Evolutionary conservation across 1,140 invertebrate species (phyloP), one percentile per base, ranked within the genome.

Genomic region (Drosophila arawakana): DNA sequence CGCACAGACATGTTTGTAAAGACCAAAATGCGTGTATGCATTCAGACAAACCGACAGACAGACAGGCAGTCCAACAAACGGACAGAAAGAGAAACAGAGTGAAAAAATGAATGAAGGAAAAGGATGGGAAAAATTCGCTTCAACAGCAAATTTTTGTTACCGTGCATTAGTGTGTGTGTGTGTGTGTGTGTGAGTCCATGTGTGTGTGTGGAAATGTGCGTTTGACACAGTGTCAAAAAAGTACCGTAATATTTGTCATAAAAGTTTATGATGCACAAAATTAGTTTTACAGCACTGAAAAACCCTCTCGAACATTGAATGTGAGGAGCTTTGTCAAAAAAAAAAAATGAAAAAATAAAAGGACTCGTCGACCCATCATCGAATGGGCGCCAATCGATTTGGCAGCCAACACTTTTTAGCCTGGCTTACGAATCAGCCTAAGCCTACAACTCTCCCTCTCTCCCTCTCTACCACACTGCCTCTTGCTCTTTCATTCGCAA

Each of bases 241-340:
- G 80, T 83, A 55, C 77, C 73, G 67, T 86, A 86, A 88, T 86
- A 86, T 86, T 86, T 88, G 83, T 78, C 84, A 80, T 88, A 86
- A 88, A 86, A 86, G 61, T 86, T 86, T 86, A 86, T 86, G 83
- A 74, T 80, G 83, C 83, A 86, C 80, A 88, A 86, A 86, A 86
- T 86, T 86, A 86, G 83, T 86, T 86, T 80, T 88, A 86, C 83
- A 80, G 80, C 83, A 83, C 73, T 82, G 84, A 63, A 44, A 71
- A 72, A 60, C 41, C 47, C 43, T 52, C 37, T 73, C 41, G 37
- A 63, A 72, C 47, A 9, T 34, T 52, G 37, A 43, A 35, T 15
- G 9, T 15, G 9, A 21, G n/a, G 46, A 50, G 65, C 43, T 54
- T 11, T 59, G 62, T 39, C 52, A 65, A 71, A 30, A 30, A 30